Evolutionary conservation across 2,113 vertebrate species (phyloP).

Genomic region (Sorex araneus): DNA sequence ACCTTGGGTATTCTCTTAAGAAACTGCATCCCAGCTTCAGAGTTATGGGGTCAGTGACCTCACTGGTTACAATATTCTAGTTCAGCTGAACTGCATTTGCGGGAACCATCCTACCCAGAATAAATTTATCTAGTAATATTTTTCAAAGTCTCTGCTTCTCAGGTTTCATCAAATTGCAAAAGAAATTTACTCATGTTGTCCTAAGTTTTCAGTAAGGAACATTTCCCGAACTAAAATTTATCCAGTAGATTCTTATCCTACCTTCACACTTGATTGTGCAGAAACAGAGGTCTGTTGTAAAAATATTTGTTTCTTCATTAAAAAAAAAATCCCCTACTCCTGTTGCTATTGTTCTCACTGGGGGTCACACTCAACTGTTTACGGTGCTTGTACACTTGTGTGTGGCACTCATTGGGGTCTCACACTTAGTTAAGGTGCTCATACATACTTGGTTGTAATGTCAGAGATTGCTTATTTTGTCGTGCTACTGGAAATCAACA

Average conservation of each 20-base stretch:
- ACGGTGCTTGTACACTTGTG: too few species aligned
- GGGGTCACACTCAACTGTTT: too few species aligned
- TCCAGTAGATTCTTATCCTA: neutral
- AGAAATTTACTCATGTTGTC: neutral
- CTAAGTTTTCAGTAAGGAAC: constrained; percentile 24
- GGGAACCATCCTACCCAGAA: neutral
- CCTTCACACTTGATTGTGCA: neutral
- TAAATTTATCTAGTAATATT: neutral
- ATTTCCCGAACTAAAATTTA: constrained; percentile 57
- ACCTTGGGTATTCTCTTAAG: neutral
- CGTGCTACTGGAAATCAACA: too few species aligned
- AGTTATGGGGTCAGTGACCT: neutral
- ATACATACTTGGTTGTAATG: too few species aligned
- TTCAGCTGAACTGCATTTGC: neutral
- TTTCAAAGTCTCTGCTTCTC: constrained; percentile 24
- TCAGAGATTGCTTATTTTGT: too few species aligned
- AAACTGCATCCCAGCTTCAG: neutral
- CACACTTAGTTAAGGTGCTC: too few species aligned
- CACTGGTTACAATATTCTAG: neutral
- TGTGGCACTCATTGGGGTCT: too few species aligned
- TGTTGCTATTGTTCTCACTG: too few species aligned
- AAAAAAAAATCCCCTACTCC: neutral
- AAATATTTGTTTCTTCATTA: neutral
- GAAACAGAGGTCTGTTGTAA: constrained; percentile 3
- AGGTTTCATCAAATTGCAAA: neutral